phyloP scores from a whole-genome alignment of 2,888 invertebrate genomes.

The Ctenicera cuprea region DNA sequence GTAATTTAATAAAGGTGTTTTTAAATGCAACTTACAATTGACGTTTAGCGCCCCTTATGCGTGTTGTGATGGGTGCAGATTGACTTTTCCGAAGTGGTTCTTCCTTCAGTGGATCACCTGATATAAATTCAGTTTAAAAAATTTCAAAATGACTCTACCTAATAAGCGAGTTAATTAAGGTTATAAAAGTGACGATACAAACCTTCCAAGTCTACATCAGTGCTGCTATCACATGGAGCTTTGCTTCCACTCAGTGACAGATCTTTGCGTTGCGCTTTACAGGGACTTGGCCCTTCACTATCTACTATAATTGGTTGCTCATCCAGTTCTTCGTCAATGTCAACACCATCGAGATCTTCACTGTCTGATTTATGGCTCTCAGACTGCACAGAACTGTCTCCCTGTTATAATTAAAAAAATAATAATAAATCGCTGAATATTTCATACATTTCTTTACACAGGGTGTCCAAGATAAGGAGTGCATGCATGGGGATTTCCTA shows the following conservation, averaged over 20 bases:
- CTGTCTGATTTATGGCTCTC: slow-evolving; percentile 75
- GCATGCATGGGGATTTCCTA: too few species aligned
- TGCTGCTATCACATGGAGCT: slow-evolving; percentile 60
- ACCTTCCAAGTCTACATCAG: slow-evolving; percentile 49
- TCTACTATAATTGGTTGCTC: slow-evolving; percentile 72
- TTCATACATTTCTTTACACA: too few species aligned
- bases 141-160: too few species aligned
- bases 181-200: background rate
- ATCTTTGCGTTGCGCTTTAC: slow-evolving; percentile 72
- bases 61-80: slow-evolving; percentile 47
- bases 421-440: too few species aligned
- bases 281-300: slow-evolving; percentile 73
- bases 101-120: slow-evolving; percentile 46
- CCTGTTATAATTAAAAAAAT: slow-evolving; percentile 69
- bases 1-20: background rate
- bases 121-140: background rate
- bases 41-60: slow-evolving; percentile 53
- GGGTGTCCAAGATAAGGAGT: too few species aligned
- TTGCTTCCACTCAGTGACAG: slow-evolving; percentile 57
- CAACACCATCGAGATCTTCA: slow-evolving; percentile 72
- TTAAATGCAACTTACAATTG: slow-evolving; percentile 54
- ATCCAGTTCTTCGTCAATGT: slow-evolving; percentile 71
- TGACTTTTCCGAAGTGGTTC: slow-evolving; percentile 54
- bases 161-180: too few species aligned
- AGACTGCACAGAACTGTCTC: slow-evolving; percentile 77